Base-by-base conservation (phyloP, 2,888 invertebrate genomes). In the Chamaedrilus cognettii region DNA sequence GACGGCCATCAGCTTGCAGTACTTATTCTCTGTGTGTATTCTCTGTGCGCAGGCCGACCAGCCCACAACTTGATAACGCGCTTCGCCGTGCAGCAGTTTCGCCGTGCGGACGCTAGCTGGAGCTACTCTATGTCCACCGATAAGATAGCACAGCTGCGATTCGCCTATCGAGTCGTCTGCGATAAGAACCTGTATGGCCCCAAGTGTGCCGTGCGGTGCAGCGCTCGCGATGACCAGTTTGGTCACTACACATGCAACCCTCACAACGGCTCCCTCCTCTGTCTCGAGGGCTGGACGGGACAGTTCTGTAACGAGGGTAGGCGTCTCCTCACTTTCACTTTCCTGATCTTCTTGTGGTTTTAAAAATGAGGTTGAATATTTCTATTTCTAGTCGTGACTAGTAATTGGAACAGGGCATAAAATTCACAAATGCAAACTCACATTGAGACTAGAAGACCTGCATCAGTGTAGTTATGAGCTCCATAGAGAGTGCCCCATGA, bases 211-310 rank as follows among this genome's bases (percentile, higher is more conserved):
- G 77, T 75, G 34, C 72, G 79, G 60, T 86, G 85, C 69, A 74
- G 76, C 52, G 80, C 84, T 7, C 72, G 84, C 42, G 90, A 92
- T 83, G 92, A 91, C 80, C 90, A 90, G 75, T 90, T 92, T 82
- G 93, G 94, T 69, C 95, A 96, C 85, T 96, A 94, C 85, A 86
- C 89, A 19, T 96, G 96, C 82, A 91, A 91, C 75, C 55, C 55
- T 23, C 90, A 91, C 70, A 90, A 91, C 75, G 96, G 95, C 0
- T 91, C 93, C 79, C 91, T 92, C 56, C 90, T 91, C 83, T 96
- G 96, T 80, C 85, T 91, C 70, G 90, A 91, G 3, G 94, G 94
- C 15, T 86, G 86, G 86, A 91, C 90, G 67, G 96, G 96, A 0
- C 91, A 92, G 78, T 87, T 94, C 55, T 96, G 96, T 81, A 93